phyloP scores from a whole-genome alignment of 2,888 invertebrate genomes.

The Heteropelma amictum region DNA sequence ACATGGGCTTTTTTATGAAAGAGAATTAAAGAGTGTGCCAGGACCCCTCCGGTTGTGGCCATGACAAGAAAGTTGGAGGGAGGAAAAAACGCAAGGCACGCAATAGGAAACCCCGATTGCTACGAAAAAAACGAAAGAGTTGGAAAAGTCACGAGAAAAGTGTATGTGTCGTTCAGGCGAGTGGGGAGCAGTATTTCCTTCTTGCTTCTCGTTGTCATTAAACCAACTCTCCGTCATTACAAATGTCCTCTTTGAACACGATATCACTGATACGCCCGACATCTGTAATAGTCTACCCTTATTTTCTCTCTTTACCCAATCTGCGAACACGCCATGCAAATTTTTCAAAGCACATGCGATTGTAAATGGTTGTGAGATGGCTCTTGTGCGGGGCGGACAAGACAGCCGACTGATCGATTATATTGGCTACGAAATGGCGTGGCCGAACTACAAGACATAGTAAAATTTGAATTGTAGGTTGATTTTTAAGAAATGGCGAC shows the following conservation, averaged over 20 bases:
- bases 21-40: slow-evolving; percentile 19
- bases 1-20: neutral
- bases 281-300: neutral
- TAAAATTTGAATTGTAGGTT: too few species aligned
- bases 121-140: slow-evolving; percentile 40
- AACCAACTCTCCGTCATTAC: neutral
- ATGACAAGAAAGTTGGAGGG: neutral
- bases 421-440: too few species aligned
- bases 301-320: neutral
- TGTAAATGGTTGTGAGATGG: neutral
- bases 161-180: slow-evolving; percentile 17
- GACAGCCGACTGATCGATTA: too few species aligned
- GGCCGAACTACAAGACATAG: too few species aligned
- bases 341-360: neutral
- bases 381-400: neutral
- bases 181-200: slow-evolving; percentile 7
- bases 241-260: slow-evolving; percentile 30
- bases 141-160: slow-evolving; percentile 48
- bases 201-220: slow-evolving; percentile 1
- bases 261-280: neutral
- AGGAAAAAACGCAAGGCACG: slow-evolving; percentile 11
- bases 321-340: neutral
- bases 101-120: slow-evolving; percentile 51
- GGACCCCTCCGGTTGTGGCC: slow-evolving; percentile 20
- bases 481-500: too few species aligned